A percentile compares a stretch with the other conserved stretches of the same genome.
Evolutionary conservation across 2,888 invertebrate genomes (phyloP).

Genomic region (Lepas anatifera): DNA sequence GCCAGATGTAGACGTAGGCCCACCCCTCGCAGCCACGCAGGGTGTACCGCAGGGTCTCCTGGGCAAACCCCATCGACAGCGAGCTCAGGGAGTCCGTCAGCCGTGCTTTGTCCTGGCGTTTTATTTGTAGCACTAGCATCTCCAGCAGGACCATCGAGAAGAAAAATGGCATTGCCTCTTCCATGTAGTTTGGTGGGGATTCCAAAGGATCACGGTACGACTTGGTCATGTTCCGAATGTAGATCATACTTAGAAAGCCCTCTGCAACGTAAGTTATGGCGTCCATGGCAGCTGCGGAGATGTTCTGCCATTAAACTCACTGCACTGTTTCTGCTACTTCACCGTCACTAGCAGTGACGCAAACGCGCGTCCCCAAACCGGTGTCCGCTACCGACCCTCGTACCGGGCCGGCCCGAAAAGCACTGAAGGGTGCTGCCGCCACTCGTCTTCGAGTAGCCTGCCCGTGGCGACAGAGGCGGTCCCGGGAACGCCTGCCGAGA

Average conservation of each 20-base stretch:
- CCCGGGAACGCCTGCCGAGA: too few species aligned
- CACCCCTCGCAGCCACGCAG: not conserved
- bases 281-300: not conserved
- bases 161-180: not conserved
- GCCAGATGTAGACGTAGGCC: slow-evolving; percentile 18
- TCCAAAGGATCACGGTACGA: not conserved
- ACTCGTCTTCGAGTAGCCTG: too few species aligned
- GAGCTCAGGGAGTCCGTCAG: not conserved
- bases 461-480: too few species aligned
- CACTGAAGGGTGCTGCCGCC: too few species aligned
- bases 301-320: too few species aligned
- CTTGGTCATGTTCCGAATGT: not conserved
- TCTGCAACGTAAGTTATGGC: not conserved
- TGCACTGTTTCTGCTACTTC: too few species aligned
- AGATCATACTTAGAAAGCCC: not conserved
- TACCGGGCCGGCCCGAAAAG: too few species aligned
- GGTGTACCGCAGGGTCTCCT: not conserved
- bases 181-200: not conserved
- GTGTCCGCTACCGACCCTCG: too few species aligned
- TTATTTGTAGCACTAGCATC: not conserved
- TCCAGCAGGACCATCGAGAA: not conserved
- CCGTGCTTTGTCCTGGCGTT: not conserved
- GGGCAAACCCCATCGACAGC: not conserved
- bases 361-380: too few species aligned
- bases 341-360: too few species aligned